Percentiles rank a stretch among this genome's conserved stretches.
Conservation (phyloP, 2,113 vertebrate genomes). For the Oreochromis niloticus region DNA sequence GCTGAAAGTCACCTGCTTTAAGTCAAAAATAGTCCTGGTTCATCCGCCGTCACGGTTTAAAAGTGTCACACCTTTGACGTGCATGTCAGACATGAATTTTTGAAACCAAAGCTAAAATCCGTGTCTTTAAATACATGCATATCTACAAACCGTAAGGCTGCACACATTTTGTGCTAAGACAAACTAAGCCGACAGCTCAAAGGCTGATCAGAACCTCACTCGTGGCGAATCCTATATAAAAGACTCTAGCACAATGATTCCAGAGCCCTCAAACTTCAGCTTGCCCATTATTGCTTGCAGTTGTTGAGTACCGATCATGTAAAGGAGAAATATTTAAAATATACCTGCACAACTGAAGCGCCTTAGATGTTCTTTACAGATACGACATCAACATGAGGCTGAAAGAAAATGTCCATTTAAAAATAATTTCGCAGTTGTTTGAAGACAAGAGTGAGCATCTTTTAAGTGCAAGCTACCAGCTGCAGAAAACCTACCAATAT, state of each 20-base stretch:
- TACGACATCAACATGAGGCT: background rate
- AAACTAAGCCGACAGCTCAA: background rate
- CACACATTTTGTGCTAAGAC: background rate
- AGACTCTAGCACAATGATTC: background rate
- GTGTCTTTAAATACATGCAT: background rate
- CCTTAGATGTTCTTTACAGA: background rate
- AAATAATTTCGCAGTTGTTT: background rate
- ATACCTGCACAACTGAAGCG: background rate
- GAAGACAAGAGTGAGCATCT: background rate
- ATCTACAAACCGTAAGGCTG: background rate
- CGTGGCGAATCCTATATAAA: background rate
- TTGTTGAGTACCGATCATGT: background rate
- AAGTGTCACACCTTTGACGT: background rate
- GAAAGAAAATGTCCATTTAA: background rate
- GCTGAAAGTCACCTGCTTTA: background rate
- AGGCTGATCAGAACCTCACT: background rate
- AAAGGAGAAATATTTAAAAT: background rate
- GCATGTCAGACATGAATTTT: background rate
- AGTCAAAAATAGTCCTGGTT: background rate
- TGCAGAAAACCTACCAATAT: background rate
- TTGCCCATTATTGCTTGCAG: background rate
- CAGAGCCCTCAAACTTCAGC: background rate
- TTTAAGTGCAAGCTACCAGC: background rate
- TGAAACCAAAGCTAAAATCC: background rate
- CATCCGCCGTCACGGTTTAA: background rate